A percentile compares a stretch with the other conserved stretches of the same genome.
Evolutionary conservation across 2,113 vertebrate genomes (phyloP).

Genomic region (Percina caprodes): DNA sequence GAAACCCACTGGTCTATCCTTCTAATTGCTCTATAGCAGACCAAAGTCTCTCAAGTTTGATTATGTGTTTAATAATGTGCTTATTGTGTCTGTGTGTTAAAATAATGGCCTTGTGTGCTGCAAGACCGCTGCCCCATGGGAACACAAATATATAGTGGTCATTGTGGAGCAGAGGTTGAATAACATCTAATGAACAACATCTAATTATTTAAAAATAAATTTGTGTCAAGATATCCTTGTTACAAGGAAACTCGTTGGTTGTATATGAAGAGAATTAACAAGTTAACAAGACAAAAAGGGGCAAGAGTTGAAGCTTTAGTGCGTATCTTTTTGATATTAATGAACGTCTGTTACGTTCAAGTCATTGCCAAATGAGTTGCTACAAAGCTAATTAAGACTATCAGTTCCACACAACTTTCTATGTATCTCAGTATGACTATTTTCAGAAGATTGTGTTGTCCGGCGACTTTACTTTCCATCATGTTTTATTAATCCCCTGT

Average conservation of each 20-base stretch:
- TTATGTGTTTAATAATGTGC: neutral
- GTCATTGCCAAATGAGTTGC: too few relatives aligned
- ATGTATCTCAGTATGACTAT: too few relatives aligned
- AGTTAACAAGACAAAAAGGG: too few relatives aligned
- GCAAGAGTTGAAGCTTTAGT: too few relatives aligned
- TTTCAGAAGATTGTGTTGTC: too few relatives aligned
- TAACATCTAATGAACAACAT: neutral
- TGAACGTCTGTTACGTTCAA: too few relatives aligned
- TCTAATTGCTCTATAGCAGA: neutral
- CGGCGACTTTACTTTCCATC: too few relatives aligned
- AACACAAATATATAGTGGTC: neutral
- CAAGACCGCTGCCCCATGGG: neutral
- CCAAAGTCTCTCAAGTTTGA: neutral
- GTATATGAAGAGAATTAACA: too few relatives aligned
- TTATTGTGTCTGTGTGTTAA: neutral
- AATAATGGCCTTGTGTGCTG: neutral
- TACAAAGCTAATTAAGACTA: too few relatives aligned
- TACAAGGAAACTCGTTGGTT: neutral
- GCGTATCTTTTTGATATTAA: too few relatives aligned
- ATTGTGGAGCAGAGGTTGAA: neutral
- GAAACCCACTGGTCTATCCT: neutral
- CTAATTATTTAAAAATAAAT: neutral
- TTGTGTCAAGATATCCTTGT: neutral
- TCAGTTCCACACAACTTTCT: too few relatives aligned
- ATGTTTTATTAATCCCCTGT: too few relatives aligned